These are phyloP conservation scores for Myripristis murdjan DNA, from an alignment of 2,797 vertebrate species.

Conservation along the genomic window DNA sequence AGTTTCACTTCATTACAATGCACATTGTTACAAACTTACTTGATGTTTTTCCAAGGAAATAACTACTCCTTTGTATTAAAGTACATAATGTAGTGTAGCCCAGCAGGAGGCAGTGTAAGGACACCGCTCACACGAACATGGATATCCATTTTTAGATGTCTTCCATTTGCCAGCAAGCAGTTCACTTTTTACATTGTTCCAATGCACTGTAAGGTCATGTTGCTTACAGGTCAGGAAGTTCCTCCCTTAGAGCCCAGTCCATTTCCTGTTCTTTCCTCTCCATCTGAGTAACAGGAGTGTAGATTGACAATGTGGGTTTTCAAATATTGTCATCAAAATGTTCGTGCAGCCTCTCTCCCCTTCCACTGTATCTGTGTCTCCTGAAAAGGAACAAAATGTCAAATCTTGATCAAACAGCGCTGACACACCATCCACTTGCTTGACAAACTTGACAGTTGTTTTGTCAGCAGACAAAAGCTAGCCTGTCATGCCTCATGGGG, in stretches of 20 bases:
- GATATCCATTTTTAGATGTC: constrained; percentile 30
- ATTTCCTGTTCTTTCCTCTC: constrained; percentile 30
- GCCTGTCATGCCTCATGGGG: constrained; percentile 39
- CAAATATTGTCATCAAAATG: constrained; percentile 70
- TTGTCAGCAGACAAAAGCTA: constrained; percentile 48
- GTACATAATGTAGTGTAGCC: constrained; percentile 31
- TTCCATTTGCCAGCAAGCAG: constrained; percentile 41
- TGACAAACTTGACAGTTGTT: constrained; percentile 45
- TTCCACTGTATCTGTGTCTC: constrained; percentile 53
- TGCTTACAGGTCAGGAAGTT: constrained; percentile 50
- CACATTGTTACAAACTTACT: constrained; percentile 7
- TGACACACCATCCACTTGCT: constrained; percentile 23
- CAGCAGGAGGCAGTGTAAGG: constrained; percentile 54
- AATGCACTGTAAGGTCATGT: constrained; percentile 53
- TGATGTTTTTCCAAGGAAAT: constrained; percentile 7
- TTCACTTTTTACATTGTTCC: constrained; percentile 66
- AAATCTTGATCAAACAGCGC: constrained; percentile 48
- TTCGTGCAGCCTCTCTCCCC: constrained; percentile 76
- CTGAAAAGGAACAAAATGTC: constrained; percentile 66
- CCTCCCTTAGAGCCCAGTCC: constrained; percentile 19
- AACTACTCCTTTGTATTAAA: constrained; percentile 6
- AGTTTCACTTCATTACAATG: constrained; percentile 22
- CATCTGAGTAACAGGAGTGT: constrained; percentile 17
- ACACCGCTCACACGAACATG: constrained; percentile 16
- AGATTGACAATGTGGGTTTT: neutral